phyloP scores from a whole-genome alignment of 2,888 invertebrate genomes.

The Theretra japonica region DNA sequence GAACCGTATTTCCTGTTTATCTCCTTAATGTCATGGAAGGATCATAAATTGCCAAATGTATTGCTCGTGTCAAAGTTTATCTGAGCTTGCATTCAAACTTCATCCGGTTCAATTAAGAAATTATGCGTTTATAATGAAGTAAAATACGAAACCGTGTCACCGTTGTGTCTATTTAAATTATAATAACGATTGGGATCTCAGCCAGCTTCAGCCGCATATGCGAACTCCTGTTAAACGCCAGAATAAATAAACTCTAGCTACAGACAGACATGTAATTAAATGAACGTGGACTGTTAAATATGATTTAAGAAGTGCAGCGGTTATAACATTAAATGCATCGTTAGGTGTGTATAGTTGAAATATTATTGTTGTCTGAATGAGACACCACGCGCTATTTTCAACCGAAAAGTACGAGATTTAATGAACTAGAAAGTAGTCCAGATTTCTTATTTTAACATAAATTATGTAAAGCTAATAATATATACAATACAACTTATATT shows the following conservation, averaged over 20 bases:
- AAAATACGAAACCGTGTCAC: slow-evolving; percentile 49
- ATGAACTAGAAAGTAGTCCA: neutral
- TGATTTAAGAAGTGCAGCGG: slow-evolving; percentile 27
- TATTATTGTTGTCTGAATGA: neutral
- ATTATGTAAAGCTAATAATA: no score
- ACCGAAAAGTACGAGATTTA: neutral
- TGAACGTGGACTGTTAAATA: slow-evolving; percentile 31
- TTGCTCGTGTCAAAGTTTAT: neutral
- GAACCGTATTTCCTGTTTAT: neutral
- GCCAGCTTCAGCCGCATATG: slow-evolving; percentile 51
- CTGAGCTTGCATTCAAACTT: slow-evolving; percentile 14
- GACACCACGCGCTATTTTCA: neutral
- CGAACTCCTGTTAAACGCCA: slow-evolving; percentile 57
- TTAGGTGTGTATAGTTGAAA: slow-evolving; percentile 1
- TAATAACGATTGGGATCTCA: slow-evolving; percentile 62
- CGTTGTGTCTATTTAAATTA: slow-evolving; percentile 57
- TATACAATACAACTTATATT: no score
- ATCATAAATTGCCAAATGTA: neutral
- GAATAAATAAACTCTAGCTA: slow-evolving; percentile 56
- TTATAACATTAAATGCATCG: slow-evolving; percentile 10
- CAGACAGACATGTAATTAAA: slow-evolving; percentile 34
- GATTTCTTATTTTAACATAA: neutral
- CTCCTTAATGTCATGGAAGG: neutral
- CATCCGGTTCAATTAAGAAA: slow-evolving; percentile 30
- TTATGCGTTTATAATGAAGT: slow-evolving; percentile 36